phyloP scores from a whole-genome alignment of 2,888 invertebrate species.

The Apotomis turbidana region DNA sequence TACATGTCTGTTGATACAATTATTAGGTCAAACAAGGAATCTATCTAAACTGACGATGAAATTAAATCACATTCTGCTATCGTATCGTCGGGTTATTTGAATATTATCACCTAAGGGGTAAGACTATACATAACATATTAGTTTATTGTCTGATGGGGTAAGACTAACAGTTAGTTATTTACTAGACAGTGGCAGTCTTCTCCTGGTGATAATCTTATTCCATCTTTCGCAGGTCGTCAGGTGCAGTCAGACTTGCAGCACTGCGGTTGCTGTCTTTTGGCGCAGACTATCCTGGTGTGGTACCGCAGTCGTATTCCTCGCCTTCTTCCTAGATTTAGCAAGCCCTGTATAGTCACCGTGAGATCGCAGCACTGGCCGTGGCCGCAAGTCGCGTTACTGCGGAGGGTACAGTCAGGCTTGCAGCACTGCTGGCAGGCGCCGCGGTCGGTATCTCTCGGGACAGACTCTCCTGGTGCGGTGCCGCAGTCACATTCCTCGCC shows the following conservation, averaged over 20 bases:
- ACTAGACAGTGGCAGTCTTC: no score
- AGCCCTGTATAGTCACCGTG: background rate
- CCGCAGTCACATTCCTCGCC: conserved; percentile 99
- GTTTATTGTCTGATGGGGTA: no score
- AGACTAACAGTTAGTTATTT: no score
- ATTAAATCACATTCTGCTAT: no score
- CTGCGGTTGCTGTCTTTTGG: conserved; percentile 71
- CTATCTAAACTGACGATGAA: no score
- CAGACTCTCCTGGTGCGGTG: conserved; percentile 85
- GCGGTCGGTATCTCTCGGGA: conserved; percentile 81
- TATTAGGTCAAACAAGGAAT: no score
- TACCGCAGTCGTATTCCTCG: conserved; percentile 92
- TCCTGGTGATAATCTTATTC: no score
- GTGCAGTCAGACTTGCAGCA: conserved; percentile 83
- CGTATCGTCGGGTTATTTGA: no score
- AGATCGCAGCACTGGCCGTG: conserved; percentile 96
- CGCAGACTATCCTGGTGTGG: conserved; percentile 91
- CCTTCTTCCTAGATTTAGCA: no score
- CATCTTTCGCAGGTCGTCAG: no score
- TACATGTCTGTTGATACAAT: conserved; percentile 83
- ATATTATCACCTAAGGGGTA: no score
- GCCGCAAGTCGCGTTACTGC: conserved; percentile 96
- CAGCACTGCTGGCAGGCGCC: conserved; percentile 89
- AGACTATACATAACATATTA: no score
- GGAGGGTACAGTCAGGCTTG: conserved; percentile 94